Percentiles rank a stretch among this genome's conserved stretches.
Conservation (phyloP, 2,113 vertebrate species). For the Callospermophilus lateralis region DNA sequence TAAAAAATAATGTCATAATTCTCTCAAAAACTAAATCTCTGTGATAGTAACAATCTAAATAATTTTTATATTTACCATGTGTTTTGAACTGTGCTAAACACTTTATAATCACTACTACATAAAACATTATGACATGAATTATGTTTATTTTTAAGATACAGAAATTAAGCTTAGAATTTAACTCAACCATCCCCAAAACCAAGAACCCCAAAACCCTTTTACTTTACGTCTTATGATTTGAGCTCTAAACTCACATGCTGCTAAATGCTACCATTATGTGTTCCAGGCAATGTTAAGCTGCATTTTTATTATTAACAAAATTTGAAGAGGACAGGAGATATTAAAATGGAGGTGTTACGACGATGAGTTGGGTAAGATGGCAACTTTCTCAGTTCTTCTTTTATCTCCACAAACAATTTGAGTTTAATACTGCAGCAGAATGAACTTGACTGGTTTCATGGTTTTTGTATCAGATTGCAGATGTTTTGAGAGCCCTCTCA, state of each 20-base stretch:
- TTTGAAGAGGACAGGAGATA: background rate
- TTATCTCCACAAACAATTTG: background rate
- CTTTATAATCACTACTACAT: background rate
- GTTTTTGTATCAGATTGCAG: background rate
- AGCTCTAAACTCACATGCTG: background rate
- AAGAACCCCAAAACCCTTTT: background rate
- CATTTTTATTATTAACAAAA: conserved; percentile 7
- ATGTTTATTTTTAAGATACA: conserved; percentile 23
- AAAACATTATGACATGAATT: background rate
- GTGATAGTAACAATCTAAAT: background rate
- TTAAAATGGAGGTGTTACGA: background rate
- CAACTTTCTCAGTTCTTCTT: background rate
- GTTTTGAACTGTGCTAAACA: background rate
- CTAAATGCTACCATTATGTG: background rate
- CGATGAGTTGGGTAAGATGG: background rate
- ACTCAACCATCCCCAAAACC: background rate
- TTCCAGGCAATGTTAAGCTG: background rate
- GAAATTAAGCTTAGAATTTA: background rate
- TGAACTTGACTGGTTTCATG: background rate
- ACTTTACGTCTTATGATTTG: background rate
- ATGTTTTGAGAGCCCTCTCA: background rate
- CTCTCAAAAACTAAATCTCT: background rate
- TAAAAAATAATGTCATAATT: background rate
- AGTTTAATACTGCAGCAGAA: background rate
- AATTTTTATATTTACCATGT: background rate